Percentiles rank a stretch among this genome's conserved stretches.
Conservation (phyloP, 2,797 vertebrate species). For the Capromys pilorides region DNA sequence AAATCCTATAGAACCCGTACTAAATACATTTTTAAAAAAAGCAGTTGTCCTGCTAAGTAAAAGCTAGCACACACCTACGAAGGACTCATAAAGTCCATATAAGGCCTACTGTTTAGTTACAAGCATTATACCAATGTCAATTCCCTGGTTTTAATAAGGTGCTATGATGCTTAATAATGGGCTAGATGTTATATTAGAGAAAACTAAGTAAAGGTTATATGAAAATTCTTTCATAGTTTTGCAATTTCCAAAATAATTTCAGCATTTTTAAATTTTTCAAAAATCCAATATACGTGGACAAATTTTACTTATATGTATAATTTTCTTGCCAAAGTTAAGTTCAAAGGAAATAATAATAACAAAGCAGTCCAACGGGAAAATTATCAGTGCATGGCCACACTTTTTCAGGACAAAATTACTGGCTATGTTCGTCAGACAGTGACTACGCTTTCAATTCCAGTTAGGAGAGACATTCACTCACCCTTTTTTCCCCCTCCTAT, state of each 20-base stretch:
- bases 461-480: not conserved
- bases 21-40: not conserved
- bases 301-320: not conserved
- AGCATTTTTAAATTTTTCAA: not conserved
- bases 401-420: not conserved
- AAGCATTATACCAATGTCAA: not conserved
- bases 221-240: not conserved
- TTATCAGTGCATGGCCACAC: not conserved
- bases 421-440: not conserved
- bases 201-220: not conserved
- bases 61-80: not conserved
- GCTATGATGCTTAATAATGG: not conserved
- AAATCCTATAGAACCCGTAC: too few relatives aligned
- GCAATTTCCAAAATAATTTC: conserved; percentile 27
- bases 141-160: not conserved
- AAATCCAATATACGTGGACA: not conserved
- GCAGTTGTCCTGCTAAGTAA: not conserved
- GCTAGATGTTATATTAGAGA: not conserved
- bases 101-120: not conserved
- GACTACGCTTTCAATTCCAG: not conserved
- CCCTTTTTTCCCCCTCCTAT: not conserved
- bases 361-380: not conserved
- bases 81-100: not conserved
- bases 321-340: conserved; percentile 25
- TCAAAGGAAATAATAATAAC: conserved; percentile 8